phyloP scores from a whole-genome alignment of 2,797 vertebrate species.

The Amblyraja radiata region DNA sequence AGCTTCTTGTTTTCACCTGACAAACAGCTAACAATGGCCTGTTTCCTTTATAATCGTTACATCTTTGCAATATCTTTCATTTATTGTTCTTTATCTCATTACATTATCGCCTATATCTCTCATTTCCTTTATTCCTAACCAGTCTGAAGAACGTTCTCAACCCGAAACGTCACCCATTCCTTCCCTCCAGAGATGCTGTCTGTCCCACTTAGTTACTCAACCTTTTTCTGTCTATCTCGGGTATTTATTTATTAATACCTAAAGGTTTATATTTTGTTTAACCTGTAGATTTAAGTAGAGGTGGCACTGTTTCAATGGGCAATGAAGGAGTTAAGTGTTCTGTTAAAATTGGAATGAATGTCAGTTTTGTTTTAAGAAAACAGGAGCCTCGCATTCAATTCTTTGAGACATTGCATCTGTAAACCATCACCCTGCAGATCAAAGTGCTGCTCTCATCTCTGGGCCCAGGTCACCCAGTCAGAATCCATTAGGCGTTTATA shows the following conservation, averaged over 20 bases:
- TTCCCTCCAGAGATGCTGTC: too few relatives aligned
- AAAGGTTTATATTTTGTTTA: not conserved
- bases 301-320: not conserved
- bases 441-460: constrained; percentile 40
- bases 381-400: constrained; percentile 33
- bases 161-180: too few relatives aligned
- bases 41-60: too few relatives aligned
- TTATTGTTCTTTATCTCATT: too few relatives aligned
- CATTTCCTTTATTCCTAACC: too few relatives aligned
- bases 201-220: too few relatives aligned
- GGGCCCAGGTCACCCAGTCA: not conserved
- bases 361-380: constrained; percentile 16
- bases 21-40: too few relatives aligned
- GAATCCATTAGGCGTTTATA: constrained; percentile 19
- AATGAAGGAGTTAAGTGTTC: constrained; percentile 7
- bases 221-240: too few relatives aligned
- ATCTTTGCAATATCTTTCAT: too few relatives aligned
- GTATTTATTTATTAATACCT: not conserved
- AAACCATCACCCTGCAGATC: constrained; percentile 44
- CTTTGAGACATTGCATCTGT: constrained; percentile 42
- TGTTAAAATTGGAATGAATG: not conserved
- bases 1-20: too few relatives aligned
- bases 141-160: too few relatives aligned
- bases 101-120: too few relatives aligned
- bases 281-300: not conserved